Evolutionary conservation across 2,113 vertebrate genomes (phyloP).

Genomic region (Equus quagga): DNA sequence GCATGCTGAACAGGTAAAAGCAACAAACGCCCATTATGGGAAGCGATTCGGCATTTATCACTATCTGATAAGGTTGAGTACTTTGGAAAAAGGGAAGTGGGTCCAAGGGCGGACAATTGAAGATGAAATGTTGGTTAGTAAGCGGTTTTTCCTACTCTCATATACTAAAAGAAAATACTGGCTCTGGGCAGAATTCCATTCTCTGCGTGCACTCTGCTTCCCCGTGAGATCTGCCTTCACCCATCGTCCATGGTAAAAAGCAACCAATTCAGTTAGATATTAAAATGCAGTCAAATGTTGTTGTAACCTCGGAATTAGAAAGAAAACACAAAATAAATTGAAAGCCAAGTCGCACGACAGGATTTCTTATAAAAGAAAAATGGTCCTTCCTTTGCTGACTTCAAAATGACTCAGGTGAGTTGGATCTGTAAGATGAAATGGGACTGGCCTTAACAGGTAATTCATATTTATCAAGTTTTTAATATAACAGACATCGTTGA

Average conservation of each 20-base stretch:
- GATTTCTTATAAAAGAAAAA: constrained; percentile 68
- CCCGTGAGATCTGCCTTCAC: neutral
- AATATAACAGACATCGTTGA: constrained; percentile 69
- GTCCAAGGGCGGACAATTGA: neutral
- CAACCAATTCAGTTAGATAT: constrained; percentile 19
- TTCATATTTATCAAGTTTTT: constrained; percentile 85
- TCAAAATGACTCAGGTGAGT: constrained; percentile 50
- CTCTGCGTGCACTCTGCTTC: neutral
- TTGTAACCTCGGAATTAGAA: constrained; percentile 74
- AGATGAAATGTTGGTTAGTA: neutral
- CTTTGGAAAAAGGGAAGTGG: neutral
- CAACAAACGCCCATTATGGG: rapidly evolving
- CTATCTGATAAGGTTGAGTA: neutral
- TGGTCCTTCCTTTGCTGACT: constrained; percentile 44
- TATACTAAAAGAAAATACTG: neutral
- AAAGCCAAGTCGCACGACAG: constrained; percentile 57
- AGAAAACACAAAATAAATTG: constrained; percentile 73
- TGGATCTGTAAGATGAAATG: constrained; percentile 68
- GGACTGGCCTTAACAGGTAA: constrained; percentile 69
- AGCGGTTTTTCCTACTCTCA: neutral
- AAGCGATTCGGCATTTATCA: neutral
- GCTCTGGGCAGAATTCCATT: constrained; percentile 8
- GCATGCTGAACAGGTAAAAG: neutral
- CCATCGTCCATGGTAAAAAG: neutral
- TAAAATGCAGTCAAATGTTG: constrained; percentile 63